Base-by-base conservation (phyloP, 2,113 vertebrate species). In the Mustela nigripes region DNA sequence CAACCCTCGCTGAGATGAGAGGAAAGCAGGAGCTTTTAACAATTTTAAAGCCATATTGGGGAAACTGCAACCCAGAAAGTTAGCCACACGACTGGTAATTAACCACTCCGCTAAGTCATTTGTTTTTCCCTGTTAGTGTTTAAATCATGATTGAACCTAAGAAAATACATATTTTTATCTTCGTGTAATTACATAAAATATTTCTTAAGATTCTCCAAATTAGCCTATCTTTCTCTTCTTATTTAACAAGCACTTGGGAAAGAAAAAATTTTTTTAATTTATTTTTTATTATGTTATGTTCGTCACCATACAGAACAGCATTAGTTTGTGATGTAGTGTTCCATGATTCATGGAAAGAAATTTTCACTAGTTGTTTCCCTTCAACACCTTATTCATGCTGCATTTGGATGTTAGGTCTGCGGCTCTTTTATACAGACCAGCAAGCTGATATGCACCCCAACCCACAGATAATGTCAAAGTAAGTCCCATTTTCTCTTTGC, bases 1-100 rank as follows among this genome's bases (percentile, higher is more conserved):
- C 89, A 94, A 50, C 85, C 7, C 95, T 90, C 21, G 33, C 95
- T 71, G 78, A 96, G 92, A 95, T 60, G 78, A 86, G 90, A 94
- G 90, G 39, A 71, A 87, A 56, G 83, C 67, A 69, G 91, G 36
- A 78, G 90, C 60, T 63, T 87, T 94, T 94, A 94, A 79, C 33
- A 73, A 60, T 85, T 93, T 87, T 39, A 58, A 94, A 89, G 74
- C 22, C 85, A 88, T 76, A 63, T 0, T 63, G 81, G 56, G 50
- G 36, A 85, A 91, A 42, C 14, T 42, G 36, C 86, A 94, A 74
- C 81, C 81, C 78, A 89, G 82, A 91, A 95, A 92, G 92, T 76
- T 85, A 97, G 94, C 71, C 65, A 86, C 33, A 81, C 0, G 63
- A 78, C 33, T 89, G 76, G 33, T 81, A 93, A 95, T 95, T 94